These are phyloP conservation scores for Lagria hirta DNA, from an alignment of 2,888 invertebrate species.

Conservation along the genomic window DNA sequence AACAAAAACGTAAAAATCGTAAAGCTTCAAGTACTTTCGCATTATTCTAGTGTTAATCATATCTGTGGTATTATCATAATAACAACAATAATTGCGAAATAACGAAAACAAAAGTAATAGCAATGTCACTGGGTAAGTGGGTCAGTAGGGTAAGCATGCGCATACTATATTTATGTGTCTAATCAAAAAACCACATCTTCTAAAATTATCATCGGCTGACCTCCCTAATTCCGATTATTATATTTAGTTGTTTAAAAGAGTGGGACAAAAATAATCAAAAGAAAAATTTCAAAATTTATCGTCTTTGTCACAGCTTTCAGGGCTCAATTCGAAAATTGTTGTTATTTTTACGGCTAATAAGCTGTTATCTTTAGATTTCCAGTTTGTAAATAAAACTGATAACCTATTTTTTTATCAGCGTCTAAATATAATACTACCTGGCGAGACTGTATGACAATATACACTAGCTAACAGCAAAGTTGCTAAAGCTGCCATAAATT, in stretches of 20 bases:
- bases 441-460: no score
- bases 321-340: no score
- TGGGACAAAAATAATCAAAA: slow-evolving; percentile 20
- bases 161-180: slow-evolving; percentile 40
- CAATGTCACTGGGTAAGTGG: slow-evolving; percentile 40
- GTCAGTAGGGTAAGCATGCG: slow-evolving; percentile 59
- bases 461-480: slow-evolving; percentile 1
- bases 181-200: slow-evolving; percentile 24
- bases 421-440: slow-evolving; percentile 7
- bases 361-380: no score
- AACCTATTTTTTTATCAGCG: slow-evolving; percentile 8
- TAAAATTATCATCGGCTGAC: slow-evolving; percentile 19
- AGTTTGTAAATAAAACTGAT: no score
- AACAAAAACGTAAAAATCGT: slow-evolving; percentile 12
- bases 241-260: no score
- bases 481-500: no score
- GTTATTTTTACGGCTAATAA: no score
- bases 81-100: slow-evolving; percentile 51
- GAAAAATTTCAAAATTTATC: slow-evolving; percentile 1
- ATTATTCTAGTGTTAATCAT: slow-evolving; percentile 22
- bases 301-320: no score
- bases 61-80: slow-evolving; percentile 25
- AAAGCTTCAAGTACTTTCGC: slow-evolving; percentile 16
- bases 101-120: slow-evolving; percentile 54
- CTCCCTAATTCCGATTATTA: slow-evolving; percentile 15